phyloP scores from a whole-genome alignment of 2,888 invertebrate genomes.

The Ormyrus nitidulus region DNA sequence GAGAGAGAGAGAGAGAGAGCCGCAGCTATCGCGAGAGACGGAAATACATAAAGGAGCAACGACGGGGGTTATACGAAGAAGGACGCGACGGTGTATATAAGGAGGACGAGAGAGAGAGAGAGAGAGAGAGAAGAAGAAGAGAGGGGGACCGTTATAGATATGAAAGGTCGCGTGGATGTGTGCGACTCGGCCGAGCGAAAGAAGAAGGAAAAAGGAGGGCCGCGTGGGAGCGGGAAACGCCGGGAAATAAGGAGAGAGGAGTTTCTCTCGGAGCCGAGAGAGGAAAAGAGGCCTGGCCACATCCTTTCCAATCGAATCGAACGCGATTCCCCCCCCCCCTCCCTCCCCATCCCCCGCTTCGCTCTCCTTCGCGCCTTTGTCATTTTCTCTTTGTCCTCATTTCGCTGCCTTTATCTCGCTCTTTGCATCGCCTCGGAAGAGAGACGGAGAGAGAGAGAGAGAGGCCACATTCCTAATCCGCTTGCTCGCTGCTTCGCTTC shows the following conservation, averaged over 20 bases:
- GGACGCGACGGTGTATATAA: conserved; percentile 3
- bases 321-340: conserved; percentile 50
- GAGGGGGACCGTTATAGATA: conserved; percentile 37
- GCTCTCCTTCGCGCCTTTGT: conserved; percentile 65
- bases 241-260: conserved; percentile 56
- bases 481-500: conserved; percentile 12
- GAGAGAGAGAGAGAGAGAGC: neutral
- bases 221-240: conserved; percentile 40
- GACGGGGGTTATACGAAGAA: neutral
- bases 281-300: conserved; percentile 67
- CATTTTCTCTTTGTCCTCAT: conserved; percentile 72
- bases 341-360: conserved; percentile 41
- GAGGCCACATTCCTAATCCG: conserved; percentile 37
- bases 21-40: neutral
- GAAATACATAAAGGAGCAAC: neutral
- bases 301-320: conserved; percentile 73
- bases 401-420: conserved; percentile 62
- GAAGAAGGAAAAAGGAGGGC: conserved; percentile 3
- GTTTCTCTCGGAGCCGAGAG: conserved; percentile 33
- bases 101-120: conserved; percentile 9
- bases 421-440: conserved; percentile 37
- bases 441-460: too few species aligned
- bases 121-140: conserved; percentile 52
- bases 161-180: conserved; percentile 16
- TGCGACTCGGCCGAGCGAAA: neutral